Evolutionary conservation across 1,140 invertebrate species (phyloP), one percentile per base, ranked within the genome.

Genomic region (Cecropterus lyciades): DNA sequence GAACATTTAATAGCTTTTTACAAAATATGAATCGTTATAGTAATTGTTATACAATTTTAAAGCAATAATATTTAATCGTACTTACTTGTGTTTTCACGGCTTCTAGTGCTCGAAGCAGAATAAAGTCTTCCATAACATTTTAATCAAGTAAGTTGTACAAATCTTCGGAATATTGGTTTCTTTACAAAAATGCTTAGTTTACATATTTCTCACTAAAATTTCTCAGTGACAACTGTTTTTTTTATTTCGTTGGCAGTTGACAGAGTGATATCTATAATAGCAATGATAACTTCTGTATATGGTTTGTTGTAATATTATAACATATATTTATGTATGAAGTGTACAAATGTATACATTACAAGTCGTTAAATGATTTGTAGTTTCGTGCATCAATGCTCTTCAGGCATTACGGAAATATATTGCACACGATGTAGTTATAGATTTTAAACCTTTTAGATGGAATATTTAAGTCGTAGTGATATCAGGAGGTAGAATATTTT

Each of bases 141-240:
- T 65, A 45, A 74, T 71, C 65, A 68, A 62, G 60, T 43, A 76
- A 65, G 79, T 80, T 81, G 72, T 70, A 73, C 64, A 74, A 83
- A 86, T 89, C 79, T 88, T 80, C 83, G 75, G 83, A 87, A 84
- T 84, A 87, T 88, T 87, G 85, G 79, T 88, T 82, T 78, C 57
- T 73, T 73, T 57, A 70, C 70, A 45, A 40, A 63, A 63, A 63
- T 52, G 20, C 65, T 17, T 69, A 33, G 51, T 69, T 59, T 63
- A 30, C 17, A 24, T 24, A 5, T 49, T 55, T 43, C 14, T 57
- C 15, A 45, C 13, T 3, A 45, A 16, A 16, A 45, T 45, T 45
- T 20, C 27, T 20, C 33, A 40, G 10, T 51, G 14, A 16, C 33
- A 63, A 24, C 42, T 57, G 55, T n/a, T 24, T 57, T 37, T 57